Base-by-base conservation (phyloP, 2,797 vertebrate species). In the Poecile montanus region DNA sequence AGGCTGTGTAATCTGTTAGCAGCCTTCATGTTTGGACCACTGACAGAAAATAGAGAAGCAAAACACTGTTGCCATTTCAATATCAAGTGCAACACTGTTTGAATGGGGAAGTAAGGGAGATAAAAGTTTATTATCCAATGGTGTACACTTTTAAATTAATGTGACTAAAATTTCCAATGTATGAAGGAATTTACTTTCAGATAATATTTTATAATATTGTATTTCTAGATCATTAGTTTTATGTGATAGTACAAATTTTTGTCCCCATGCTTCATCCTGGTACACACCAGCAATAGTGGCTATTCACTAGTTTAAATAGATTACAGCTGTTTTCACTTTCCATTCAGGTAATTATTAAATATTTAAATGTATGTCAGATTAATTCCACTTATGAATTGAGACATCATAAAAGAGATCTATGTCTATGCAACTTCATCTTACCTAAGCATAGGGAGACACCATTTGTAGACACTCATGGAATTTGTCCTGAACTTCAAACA, bases 391-490 rank as follows among this genome's bases (percentile, higher is more conserved):
- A 30, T 9, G 5, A 94, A 68, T 11, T 76, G 3, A 16, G 62
- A 25, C 9, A 26, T 57, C 4, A 14, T 42, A 58, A 88, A 85
- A 78, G 5, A 7, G 3, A 50, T 22, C 7, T 71, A 47, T 67
- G 58, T 68, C 44, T 75, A 62, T 72, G 8, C 22, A 75, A n/a
- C n/a, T 23, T 2, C 8, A 26, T 54, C 15, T 21, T 81, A 84
- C 7, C 25, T 17, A 81, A 45, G 13, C 9, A 68, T 16, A 47
- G 4, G 5, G 3, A 1, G 1, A 54, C 14, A 81, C 1, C 2
- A 17, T 77, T 86, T 40, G 40, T 68, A 40, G 40, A 29, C 8
- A 60, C 1, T 5, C 20, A 25, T 38, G 34, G 34, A 88, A 79
- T 57, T 70, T 56, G 2, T 72, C 23, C 47, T 34, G 27, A 86